These are phyloP conservation scores for Microchirus variegatus DNA, from an alignment of 2,797 vertebrate genomes.

Conservation along the genomic window DNA sequence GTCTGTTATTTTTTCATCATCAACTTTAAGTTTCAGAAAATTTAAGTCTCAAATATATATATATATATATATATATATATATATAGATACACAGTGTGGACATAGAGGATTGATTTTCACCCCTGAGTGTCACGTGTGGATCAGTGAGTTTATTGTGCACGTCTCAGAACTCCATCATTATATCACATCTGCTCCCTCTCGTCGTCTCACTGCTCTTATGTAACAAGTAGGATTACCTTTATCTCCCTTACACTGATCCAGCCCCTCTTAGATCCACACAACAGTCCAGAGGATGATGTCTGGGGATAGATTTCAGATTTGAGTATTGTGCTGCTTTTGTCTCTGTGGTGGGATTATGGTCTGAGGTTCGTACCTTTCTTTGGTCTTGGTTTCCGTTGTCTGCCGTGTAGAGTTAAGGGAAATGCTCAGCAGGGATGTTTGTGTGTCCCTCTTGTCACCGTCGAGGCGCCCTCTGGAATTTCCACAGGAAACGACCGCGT, in stretches of 20 bases:
- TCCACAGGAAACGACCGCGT: conserved; percentile 55
- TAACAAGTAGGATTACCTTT: conserved; percentile 42
- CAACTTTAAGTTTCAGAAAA: no score
- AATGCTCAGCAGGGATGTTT: conserved; percentile 28
- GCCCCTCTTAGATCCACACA: conserved; percentile 44
- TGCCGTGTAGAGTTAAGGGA: conserved; percentile 40
- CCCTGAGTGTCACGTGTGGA: conserved; percentile 40
- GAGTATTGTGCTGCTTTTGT: conserved; percentile 54
- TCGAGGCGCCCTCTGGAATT: conserved; percentile 33
- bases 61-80: no score
- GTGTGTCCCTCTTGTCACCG: conserved; percentile 32
- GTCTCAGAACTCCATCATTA: conserved; percentile 57
- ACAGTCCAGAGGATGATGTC: conserved; percentile 43
- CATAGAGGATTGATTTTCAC: conserved; percentile 34
- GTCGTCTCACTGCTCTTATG: conserved; percentile 16
- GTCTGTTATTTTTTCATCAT: no score
- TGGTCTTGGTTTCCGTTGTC: conserved; percentile 27
- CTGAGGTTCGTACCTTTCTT: conserved; percentile 50
- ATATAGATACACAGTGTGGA: conserved; percentile 1
- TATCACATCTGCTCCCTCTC: conserved; percentile 18
- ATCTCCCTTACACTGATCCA: conserved; percentile 55
- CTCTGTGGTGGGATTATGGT: conserved; percentile 25
- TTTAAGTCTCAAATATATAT: neutral
- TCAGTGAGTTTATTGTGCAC: conserved; percentile 48
- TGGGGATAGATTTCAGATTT: conserved; percentile 58